Base-by-base conservation (phyloP, 1,140 invertebrate genomes). In the Sinella curviseta region DNA sequence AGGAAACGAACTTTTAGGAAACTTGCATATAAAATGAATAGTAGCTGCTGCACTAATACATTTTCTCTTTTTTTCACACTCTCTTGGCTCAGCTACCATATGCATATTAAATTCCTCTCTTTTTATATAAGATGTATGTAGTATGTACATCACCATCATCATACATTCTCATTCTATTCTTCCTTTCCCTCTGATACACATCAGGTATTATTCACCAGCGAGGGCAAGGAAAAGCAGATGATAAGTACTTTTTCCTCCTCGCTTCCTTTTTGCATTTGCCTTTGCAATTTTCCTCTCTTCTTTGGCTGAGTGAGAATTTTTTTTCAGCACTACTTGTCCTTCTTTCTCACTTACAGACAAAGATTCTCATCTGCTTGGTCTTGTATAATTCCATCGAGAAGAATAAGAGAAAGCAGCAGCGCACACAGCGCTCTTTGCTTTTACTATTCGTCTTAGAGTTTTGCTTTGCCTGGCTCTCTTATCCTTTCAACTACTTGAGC, bases 161-260 rank as follows among this genome's bases (percentile, higher is more conserved):
- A 12, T 65, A 8, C 57, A 17, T 65, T 65, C 57, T 65, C 57
- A 12, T 65, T 65, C 57, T 65, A 26, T n/a, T 12, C 57, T 65
- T 65, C 16, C 57, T 65, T 26, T 65, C n/a, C n/a, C n/a, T n/a
- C n/a, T n/a, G 39, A 17, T 60, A n/a, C 24, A 8, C 24, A 60
- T 60, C 55, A 14, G 55, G n/a, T 60, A n/a, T 60, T 60, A 24
- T 60, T 60, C 55, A 60, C 55, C n/a, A n/a, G n/a, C n/a, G 24
- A 60, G 55, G 24, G 55, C 14, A 26, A 26, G n/a, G n/a, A 60
- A 60, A 60, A 60, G 14, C 55, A 60, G 24, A 60, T 60, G 55
- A n/a, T n/a, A n/a, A 60, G 24, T 60, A n/a, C 55, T 60, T 14
- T 60, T 60, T 60, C 55, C 24, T 4, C 24, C 14, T n/a, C 55